Base-by-base conservation (phyloP, 2,888 invertebrate species). In the Siphlonurus alternatus region DNA sequence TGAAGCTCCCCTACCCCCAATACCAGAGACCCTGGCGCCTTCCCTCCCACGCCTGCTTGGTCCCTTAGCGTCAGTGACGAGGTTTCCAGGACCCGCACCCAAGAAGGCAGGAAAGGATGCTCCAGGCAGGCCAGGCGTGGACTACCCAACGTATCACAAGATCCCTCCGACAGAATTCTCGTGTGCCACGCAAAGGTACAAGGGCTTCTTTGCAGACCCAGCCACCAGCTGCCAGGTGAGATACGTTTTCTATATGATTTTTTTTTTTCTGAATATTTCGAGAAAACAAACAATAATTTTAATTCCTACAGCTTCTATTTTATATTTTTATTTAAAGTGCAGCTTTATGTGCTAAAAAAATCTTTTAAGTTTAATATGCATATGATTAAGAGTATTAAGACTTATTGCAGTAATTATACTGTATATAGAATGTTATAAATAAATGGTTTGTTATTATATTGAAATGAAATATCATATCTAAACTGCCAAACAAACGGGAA, bases 171-270 rank as follows among this genome's bases (percentile, higher is more conserved):
- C 92, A 0, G 80, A 78, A 67, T 92, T 92, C 73, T 83, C 83
- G 72, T 93, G 92, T 75, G 88, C 88, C 71, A 83, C 87, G 66
- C 92, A 93, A 73, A 79, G 92, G 23, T 92, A 93, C 75, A 92
- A 92, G 72, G 92, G 92, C 66, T 93, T 92, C 77, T 92, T 92
- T 71, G 92, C 91, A 2, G 92, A 93, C 76, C 88, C 91, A 15
- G 88, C 88, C 70, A 89, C 92, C 3, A 83, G 86, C 70, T 93
- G 92, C 73, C 92, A 93, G 81, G 88, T 87, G 75, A 73, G 70
- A 19, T 19, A 59, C 15, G 18, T 7, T 19, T n/a, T n/a, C n/a
- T n/a, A n/a, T n/a, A n/a, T n/a, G n/a, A n/a, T n/a, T 10, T 22
- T 54, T 5, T 18, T 20, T 38, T 22, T 23, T 19, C 1, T 64